Base-by-base conservation (phyloP, 1,140 invertebrate genomes). In the Grapholita molesta region DNA sequence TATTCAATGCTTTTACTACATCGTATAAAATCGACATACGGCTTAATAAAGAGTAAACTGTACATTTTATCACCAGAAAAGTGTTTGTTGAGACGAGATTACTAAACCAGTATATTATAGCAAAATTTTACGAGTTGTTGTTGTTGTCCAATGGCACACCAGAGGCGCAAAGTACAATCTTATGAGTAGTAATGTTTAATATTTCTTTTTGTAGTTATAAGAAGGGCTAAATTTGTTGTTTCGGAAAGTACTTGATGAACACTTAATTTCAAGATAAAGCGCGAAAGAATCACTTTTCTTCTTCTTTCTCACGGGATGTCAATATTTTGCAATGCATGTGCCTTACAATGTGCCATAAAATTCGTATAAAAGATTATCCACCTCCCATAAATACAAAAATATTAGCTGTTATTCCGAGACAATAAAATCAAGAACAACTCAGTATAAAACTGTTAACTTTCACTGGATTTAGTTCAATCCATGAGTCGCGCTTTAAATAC, bases 351-450 rank as follows among this genome's bases (percentile, higher is more conserved):
- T 25, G n/a, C 15, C 55, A 61, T 61, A 61, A 61, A 61, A 61
- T 61, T 28, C 55, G 30, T 61, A 61, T 32, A 61, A 61, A 61
- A 61, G n/a, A 61, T 61, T 61, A 28, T 30, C 28, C 24, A 15
- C 12, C 24, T 5, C 12, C 55, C 12, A 28, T 30, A 61, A 32
- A 32, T n/a, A 61, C 55, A 30, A 18, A 57, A 57, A 61, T 61
- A 61, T 61, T 61, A 23, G 55, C 25, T 32, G 55, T 61, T 61
- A 61, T 61, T 61, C 15, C 55, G 5, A 28, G 55, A 61, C 55
- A 61, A 61, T 61, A 61, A 61, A 61, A 61, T 61, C 24, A 61
- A 61, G 55, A 30, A 61, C 55, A 61, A 61, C 55, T 28, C 55
- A n/a, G 55, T 61, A 61, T 48, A 18, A 32, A 32, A 15, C 28